Percentiles rank a stretch among this genome's conserved stretches.
phyloP scores from a whole-genome alignment of 2,888 invertebrate species.

The Brachyopa scutellaris region DNA sequence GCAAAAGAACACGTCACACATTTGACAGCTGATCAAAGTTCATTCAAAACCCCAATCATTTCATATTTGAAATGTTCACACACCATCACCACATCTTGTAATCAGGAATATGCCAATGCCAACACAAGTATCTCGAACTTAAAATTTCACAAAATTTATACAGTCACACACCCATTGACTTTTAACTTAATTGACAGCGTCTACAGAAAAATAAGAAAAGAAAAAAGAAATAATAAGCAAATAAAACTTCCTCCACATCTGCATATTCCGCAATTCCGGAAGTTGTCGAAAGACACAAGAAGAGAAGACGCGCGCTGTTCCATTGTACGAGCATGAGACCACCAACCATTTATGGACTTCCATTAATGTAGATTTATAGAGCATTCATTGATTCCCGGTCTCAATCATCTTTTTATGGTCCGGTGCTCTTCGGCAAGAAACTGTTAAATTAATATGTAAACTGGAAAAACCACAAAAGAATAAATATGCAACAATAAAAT shows the following conservation, averaged over 20 bases:
- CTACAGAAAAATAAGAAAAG: neutral
- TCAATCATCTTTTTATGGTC: slow-evolving; percentile 60
- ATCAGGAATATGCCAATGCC: too few species aligned
- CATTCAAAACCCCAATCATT: too few species aligned
- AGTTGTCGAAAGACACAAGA: slow-evolving; percentile 39
- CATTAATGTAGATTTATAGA: slow-evolving; percentile 67
- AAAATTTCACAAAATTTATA: neutral
- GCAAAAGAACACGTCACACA: too few species aligned
- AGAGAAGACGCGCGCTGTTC: slow-evolving; percentile 42
- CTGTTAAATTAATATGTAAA: slow-evolving; percentile 64
- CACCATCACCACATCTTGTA: too few species aligned
- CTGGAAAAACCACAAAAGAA: slow-evolving; percentile 60
- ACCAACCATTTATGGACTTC: slow-evolving; percentile 59
- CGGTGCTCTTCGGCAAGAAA: slow-evolving; percentile 30
- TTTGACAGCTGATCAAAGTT: too few species aligned
- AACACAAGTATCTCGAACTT: neutral
- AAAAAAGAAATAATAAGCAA: neutral
- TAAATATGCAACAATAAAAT: slow-evolving; percentile 52
- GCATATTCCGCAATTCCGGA: slow-evolving; percentile 62
- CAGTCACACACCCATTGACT: neutral
- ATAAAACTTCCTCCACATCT: slow-evolving; percentile 29
- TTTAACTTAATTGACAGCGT: slow-evolving; percentile 1
- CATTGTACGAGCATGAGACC: slow-evolving; percentile 58
- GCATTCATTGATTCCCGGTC: slow-evolving; percentile 62
- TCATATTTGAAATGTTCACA: too few species aligned